phyloP scores from a whole-genome alignment of 1,140 invertebrate species.

The Phenacoccus solenopsis region DNA sequence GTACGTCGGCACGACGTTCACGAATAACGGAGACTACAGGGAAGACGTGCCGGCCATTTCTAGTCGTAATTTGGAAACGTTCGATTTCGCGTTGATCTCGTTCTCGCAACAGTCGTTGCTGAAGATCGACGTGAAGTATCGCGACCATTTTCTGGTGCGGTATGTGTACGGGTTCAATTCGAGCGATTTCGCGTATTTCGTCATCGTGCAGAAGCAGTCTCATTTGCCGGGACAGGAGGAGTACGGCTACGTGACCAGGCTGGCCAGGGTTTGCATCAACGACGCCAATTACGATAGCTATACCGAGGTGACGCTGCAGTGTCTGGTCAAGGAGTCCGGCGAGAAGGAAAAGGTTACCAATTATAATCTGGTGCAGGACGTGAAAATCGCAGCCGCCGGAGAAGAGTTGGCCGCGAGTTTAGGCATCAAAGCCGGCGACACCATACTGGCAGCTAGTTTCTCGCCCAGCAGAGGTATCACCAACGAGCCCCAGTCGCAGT shows the following conservation, averaged over 20 bases:
- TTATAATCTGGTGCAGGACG: conserved; percentile 86
- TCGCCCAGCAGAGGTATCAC: conserved; percentile 69
- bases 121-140: conserved; percentile 85
- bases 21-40: conserved; percentile 80
- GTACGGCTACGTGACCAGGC: conserved; percentile 72
- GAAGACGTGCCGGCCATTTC: conserved; percentile 88
- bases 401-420: conserved; percentile 64
- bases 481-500: conserved; percentile 58
- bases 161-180: conserved; percentile 94
- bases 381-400: conserved; percentile 67
- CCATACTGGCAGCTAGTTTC: conserved; percentile 70
- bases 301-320: conserved; percentile 85
- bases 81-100: conserved; percentile 66
- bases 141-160: conserved; percentile 86
- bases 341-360: conserved; percentile 37
- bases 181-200: conserved; percentile 87
- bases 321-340: conserved; percentile 43
- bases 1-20: conserved; percentile 90
- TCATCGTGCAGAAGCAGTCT: conserved; percentile 85
- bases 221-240: conserved; percentile 77
- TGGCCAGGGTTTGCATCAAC: conserved; percentile 82
- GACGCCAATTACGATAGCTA: conserved; percentile 92
- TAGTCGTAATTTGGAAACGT: conserved; percentile 61
- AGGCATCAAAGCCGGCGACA: conserved; percentile 59
- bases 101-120: conserved; percentile 76